Conservation (phyloP, 2,797 vertebrate species). For the Avahi laniger region DNA sequence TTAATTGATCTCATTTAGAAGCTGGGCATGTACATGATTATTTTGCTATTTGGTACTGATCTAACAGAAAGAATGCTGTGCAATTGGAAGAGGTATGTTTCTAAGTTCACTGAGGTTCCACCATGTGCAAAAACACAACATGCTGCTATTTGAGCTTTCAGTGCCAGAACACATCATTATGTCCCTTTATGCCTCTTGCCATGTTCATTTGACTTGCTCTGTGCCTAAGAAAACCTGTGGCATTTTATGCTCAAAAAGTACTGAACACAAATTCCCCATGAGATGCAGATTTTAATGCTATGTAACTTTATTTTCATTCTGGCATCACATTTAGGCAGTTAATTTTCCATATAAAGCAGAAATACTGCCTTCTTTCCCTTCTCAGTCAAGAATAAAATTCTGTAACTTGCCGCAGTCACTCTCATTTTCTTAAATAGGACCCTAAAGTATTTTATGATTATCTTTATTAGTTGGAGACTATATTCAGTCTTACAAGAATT, state of each 20-base stretch:
- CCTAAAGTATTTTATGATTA: slow-evolving; percentile 67
- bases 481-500: slow-evolving; percentile 72
- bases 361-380: slow-evolving; percentile 29
- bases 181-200: not conserved
- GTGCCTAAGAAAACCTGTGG: not conserved
- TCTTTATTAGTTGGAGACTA: slow-evolving; percentile 68
- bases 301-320: slow-evolving; percentile 47
- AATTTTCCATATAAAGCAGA: slow-evolving; percentile 61
- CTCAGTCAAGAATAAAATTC: slow-evolving; percentile 61
- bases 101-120: not conserved
- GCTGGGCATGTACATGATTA: not conserved
- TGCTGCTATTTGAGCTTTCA: not conserved
- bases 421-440: slow-evolving; percentile 66
- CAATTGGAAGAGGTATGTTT: not conserved
- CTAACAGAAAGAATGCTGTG: not conserved
- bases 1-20: slow-evolving; percentile 17
- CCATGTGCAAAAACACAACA: not conserved
- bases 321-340: slow-evolving; percentile 50
- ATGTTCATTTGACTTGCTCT: not conserved
- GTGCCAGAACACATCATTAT: not conserved
- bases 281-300: slow-evolving; percentile 25
- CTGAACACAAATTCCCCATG: slow-evolving; percentile 33
- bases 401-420: slow-evolving; percentile 23
- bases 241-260: slow-evolving; percentile 19
- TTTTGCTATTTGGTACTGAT: slow-evolving; percentile 15